These are phyloP conservation scores for Willisornis vidua DNA, from an alignment of 2,113 vertebrate genomes.

Conservation along the genomic window DNA sequence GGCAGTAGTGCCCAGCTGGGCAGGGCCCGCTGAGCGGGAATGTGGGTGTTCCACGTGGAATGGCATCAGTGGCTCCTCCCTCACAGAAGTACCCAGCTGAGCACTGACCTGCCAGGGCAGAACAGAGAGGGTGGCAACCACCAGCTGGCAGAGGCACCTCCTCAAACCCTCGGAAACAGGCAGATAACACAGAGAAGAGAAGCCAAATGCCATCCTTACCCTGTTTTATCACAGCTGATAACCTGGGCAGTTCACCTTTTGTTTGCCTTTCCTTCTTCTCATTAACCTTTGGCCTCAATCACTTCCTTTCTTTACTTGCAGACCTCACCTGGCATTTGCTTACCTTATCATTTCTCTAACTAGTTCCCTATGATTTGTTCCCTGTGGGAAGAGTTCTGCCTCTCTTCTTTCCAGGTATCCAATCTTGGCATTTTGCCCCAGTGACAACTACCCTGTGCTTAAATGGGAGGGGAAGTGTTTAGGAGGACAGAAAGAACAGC, in stretches of 20 bases:
- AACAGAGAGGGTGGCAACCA: not conserved
- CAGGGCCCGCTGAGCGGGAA: constrained; percentile 82
- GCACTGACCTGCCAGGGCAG: constrained; percentile 75
- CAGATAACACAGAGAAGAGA: not conserved
- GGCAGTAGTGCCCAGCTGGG: constrained; percentile 85
- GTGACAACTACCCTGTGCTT: not conserved
- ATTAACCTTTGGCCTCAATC: not conserved
- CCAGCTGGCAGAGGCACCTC: not conserved
- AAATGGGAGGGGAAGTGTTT: not conserved
- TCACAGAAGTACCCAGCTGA: constrained; percentile 85
- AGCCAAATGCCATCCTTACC: not conserved
- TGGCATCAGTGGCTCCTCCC: constrained; percentile 78
- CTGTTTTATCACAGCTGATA: not conserved
- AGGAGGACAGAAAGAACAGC: not conserved
- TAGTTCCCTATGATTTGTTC: not conserved
- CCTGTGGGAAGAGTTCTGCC: not conserved
- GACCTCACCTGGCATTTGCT: not conserved
- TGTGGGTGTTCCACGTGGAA: constrained; percentile 61
- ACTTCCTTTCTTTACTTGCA: not conserved
- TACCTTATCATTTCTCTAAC: not conserved
- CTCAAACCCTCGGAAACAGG: not conserved
- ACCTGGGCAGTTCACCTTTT: not conserved
- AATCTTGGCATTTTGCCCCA: not conserved
- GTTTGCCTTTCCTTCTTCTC: not conserved
- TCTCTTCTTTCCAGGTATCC: not conserved